Conservation (phyloP, 2,113 vertebrate species). For the Benthochromis sp. region DNA sequence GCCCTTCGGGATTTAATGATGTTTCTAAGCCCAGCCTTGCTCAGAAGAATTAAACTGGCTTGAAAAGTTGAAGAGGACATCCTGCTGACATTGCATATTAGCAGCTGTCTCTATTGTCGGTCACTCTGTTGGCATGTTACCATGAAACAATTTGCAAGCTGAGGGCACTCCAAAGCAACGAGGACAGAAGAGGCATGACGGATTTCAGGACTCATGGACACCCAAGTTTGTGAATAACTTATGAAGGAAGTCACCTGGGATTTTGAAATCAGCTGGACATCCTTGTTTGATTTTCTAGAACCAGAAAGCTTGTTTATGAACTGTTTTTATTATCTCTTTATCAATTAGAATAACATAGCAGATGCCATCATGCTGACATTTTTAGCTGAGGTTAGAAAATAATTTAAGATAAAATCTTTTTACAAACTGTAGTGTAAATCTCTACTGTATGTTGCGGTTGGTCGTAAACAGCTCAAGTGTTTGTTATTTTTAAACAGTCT, state of each 20-base stretch:
- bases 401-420: neutral
- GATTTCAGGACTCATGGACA: neutral
- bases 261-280: neutral
- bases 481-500: neutral
- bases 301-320: neutral
- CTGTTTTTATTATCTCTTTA: neutral
- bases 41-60: neutral
- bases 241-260: neutral
- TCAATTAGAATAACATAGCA: neutral
- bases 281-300: neutral
- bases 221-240: neutral
- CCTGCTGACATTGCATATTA: neutral
- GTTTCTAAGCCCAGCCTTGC: neutral
- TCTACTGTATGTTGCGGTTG: neutral
- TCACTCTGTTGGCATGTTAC: constrained; percentile 28
- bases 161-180: neutral
- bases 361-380: neutral
- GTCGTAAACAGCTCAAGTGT: neutral
- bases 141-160: neutral
- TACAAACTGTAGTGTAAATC: neutral
- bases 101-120: neutral
- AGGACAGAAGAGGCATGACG: neutral
- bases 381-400: neutral
- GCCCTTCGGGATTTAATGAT: neutral
- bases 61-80: constrained; percentile 7